Conservation (phyloP, 2,888 invertebrate species). For the Thelaira solivaga region DNA sequence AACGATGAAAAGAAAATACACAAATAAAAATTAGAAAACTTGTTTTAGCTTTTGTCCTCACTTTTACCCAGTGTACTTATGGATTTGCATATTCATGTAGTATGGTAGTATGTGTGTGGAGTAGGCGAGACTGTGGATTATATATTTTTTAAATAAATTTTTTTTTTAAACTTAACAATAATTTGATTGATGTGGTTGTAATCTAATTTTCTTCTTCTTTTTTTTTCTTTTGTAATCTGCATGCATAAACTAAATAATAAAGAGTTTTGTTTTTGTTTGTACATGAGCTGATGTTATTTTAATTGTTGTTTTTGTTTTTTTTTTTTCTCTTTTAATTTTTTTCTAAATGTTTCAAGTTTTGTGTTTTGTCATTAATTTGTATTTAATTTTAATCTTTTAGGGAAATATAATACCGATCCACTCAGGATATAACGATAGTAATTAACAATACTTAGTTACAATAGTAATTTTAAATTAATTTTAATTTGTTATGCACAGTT, state of each 20-base stretch:
- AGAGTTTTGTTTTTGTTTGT: conserved; percentile 63
- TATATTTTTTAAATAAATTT: too few species aligned
- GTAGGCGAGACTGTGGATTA: too few species aligned
- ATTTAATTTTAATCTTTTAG: conserved; percentile 20
- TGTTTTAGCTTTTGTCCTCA: background rate
- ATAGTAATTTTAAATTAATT: conserved; percentile 42
- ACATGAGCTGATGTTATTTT: conserved; percentile 61
- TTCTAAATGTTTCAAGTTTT: conserved; percentile 31
- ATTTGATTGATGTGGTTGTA: too few species aligned
- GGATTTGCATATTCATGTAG: too few species aligned
- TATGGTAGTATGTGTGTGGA: too few species aligned
- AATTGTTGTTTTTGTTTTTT: conserved; percentile 44
- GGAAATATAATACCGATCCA: conserved; percentile 53
- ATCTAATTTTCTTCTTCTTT: too few species aligned
- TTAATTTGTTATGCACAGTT: conserved; percentile 58
- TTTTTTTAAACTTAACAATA: background rate
- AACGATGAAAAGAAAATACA: too few species aligned
- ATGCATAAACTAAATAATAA: too few species aligned
- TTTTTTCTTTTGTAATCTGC: too few species aligned
- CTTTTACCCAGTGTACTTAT: background rate
- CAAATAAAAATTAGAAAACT: background rate
- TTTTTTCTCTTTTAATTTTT: conserved; percentile 29
- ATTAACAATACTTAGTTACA: conserved; percentile 65
- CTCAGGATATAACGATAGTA: conserved; percentile 65
- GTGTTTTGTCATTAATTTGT: background rate